These are phyloP conservation scores for Nephrotoma guestfalica DNA, from an alignment of 2,888 invertebrate species.

Conservation along the genomic window DNA sequence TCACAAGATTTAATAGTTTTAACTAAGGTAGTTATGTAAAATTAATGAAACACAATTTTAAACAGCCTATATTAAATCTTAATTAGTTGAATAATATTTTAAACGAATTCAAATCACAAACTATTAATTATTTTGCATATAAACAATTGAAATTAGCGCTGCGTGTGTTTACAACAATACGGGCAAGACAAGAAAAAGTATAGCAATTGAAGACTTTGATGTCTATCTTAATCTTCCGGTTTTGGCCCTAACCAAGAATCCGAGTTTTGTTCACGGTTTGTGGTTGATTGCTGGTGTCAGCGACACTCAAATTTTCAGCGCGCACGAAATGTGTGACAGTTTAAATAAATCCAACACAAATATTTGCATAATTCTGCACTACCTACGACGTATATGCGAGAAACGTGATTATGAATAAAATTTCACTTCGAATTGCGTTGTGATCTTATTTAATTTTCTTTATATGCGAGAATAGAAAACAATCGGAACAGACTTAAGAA, in stretches of 20 bases:
- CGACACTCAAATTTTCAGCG: neutral
- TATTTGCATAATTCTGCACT: neutral
- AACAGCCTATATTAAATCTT: neutral
- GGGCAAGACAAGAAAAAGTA: neutral
- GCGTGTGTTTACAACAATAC: neutral
- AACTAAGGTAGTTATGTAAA: neutral
- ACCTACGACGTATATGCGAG: neutral
- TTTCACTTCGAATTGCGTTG: neutral
- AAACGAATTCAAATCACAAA: neutral
- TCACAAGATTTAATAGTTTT: neutral
- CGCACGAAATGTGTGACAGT: neutral
- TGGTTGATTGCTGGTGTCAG: neutral
- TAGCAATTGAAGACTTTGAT: too few species aligned
- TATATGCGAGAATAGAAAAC: neutral
- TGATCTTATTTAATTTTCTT: neutral
- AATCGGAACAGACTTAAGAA: neutral
- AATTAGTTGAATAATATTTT: neutral
- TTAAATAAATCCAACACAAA: neutral
- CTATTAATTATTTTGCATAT: neutral
- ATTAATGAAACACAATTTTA: neutral
- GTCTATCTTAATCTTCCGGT: too few species aligned
- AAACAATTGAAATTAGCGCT: neutral
- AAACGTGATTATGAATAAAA: neutral
- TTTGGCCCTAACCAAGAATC: too few species aligned
- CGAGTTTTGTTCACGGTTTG: too few species aligned